Percentiles rank a stretch among this genome's conserved stretches.
These are phyloP conservation scores for Scaptomyza tumidula DNA, from an alignment of 2,888 invertebrate species.

Conservation along the genomic window DNA sequence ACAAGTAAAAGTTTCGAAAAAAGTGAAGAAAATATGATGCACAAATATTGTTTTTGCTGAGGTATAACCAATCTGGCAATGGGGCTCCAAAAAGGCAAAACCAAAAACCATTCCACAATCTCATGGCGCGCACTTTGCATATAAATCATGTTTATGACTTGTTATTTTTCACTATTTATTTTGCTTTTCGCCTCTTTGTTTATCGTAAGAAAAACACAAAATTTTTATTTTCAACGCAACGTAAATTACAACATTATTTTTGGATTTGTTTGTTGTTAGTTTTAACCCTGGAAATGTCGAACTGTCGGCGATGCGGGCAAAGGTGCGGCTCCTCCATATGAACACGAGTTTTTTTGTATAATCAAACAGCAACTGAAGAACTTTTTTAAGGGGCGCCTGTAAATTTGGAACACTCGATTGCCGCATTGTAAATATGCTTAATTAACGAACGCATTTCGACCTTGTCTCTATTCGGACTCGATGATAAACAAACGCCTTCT, in stretches of 20 bases:
- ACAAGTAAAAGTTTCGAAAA: too few relatives aligned
- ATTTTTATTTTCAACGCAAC: too few relatives aligned
- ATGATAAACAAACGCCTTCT: constrained; percentile 30
- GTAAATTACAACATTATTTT: constrained; percentile 74
- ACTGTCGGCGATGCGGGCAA: constrained; percentile 2
- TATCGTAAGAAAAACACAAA: constrained; percentile 60
- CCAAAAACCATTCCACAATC: constrained; percentile 26
- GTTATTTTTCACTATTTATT: constrained; percentile 79
- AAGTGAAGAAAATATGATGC: too few relatives aligned
- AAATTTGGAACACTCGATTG: constrained; percentile 18
- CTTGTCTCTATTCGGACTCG: constrained; percentile 33
- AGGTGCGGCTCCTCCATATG: neutral
- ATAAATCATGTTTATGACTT: constrained; percentile 81
- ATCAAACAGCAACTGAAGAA: constrained; percentile 27
- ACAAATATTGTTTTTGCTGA: too few relatives aligned
- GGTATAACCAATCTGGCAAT: constrained; percentile 7
- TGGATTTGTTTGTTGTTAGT: constrained; percentile 10
- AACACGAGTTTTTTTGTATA: too few relatives aligned
- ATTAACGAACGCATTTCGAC: constrained; percentile 48
- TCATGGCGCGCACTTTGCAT: constrained; percentile 74
- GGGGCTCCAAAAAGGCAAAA: neutral
- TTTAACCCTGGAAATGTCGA: constrained; percentile 50
- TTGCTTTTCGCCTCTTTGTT: constrained; percentile 67
- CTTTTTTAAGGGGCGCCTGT: constrained; percentile 29
- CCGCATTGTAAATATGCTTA: constrained; percentile 43